phyloP scores from a whole-genome alignment of 2,113 vertebrate genomes.

The Ailuropoda melanoleuca region DNA sequence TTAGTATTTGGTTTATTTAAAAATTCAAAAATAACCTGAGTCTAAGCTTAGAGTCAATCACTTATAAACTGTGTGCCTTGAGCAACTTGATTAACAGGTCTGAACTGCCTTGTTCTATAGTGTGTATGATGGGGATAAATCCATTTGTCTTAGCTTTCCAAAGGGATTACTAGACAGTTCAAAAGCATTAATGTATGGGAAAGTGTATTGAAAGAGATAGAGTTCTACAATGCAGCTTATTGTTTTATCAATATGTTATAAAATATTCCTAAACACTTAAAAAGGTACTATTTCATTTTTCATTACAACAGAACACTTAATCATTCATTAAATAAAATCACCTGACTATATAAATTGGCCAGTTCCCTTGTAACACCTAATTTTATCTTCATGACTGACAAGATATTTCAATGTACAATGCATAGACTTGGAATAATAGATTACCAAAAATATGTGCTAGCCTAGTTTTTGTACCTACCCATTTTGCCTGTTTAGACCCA shows the following conservation, averaged over 20 bases:
- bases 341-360: background rate
- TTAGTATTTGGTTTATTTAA: background rate
- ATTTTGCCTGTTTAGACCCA: background rate
- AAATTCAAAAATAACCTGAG: background rate
- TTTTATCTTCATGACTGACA: background rate
- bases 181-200: background rate
- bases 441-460: background rate
- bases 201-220: background rate
- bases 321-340: conserved; percentile 12
- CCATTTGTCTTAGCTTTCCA: background rate
- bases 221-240: background rate
- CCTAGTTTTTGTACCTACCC: background rate
- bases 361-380: background rate
- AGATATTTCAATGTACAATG: background rate
- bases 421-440: background rate
- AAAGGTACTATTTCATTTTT: background rate
- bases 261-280: background rate
- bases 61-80: background rate
- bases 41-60: background rate
- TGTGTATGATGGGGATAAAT: background rate
- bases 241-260: background rate
- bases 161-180: background rate
- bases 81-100: background rate
- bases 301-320: background rate
- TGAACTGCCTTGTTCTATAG: background rate